A percentile compares a stretch with the other conserved stretches of the same genome.
Conservation (phyloP, 2,113 vertebrate species). For the Synchiropus splendidus region DNA sequence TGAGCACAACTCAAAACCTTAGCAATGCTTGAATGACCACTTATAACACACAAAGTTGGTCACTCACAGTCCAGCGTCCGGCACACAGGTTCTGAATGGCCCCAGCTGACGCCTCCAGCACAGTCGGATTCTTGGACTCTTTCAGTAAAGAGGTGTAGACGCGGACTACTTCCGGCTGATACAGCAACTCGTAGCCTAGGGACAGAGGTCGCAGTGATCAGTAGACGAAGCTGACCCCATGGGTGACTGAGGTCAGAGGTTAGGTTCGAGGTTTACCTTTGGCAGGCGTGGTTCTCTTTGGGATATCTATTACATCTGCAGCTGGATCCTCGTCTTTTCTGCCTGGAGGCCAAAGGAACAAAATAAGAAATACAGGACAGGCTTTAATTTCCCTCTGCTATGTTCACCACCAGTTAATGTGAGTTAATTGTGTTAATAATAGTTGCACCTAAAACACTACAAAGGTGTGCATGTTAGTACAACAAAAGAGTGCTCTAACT, state of each 20-base stretch:
- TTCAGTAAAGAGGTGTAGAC: constrained; percentile 88
- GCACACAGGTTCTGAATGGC: constrained; percentile 93
- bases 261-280: constrained; percentile 66
- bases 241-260: background rate
- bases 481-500: background rate
- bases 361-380: constrained; percentile 1
- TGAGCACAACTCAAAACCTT: background rate
- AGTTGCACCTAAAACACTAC: too few species aligned
- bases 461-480: constrained; percentile 23
- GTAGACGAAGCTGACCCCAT: too few species aligned
- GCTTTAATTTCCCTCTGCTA: background rate
- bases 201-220: background rate
- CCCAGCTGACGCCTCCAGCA: constrained; percentile 88
- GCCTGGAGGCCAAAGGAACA: constrained; percentile 54
- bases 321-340: constrained; percentile 77
- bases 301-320: constrained; percentile 81
- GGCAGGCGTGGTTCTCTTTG: constrained; percentile 83
- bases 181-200: constrained; percentile 88
- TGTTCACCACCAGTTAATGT: background rate
- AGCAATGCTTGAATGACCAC: too few species aligned
- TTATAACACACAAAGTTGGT: background rate
- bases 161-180: constrained; percentile 89
- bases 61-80: constrained; percentile 79
- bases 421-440: constrained; percentile 4
- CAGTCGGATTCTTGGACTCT: constrained; percentile 82